Base-by-base conservation (phyloP, 2,888 invertebrate genomes). In the Platynereis dumerilii region DNA sequence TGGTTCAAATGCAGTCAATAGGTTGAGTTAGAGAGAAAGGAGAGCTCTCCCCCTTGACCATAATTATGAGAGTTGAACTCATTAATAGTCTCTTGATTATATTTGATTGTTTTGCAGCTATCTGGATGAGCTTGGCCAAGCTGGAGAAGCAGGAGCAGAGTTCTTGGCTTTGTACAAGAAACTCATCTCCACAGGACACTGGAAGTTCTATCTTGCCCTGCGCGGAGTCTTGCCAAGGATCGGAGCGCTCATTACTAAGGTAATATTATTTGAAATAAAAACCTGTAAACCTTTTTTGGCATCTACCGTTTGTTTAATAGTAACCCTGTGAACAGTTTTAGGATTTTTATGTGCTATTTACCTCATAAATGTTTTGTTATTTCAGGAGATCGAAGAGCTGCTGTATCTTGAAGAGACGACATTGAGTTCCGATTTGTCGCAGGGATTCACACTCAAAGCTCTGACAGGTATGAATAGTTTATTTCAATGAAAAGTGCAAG, bases 71-170 rank as follows among this genome's bases (percentile, higher is more conserved):
- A n/a, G n/a, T n/a, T n/a, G n/a, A n/a, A n/a, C n/a, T n/a, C n/a
- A n/a, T n/a, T n/a, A n/a, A n/a, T n/a, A n/a, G n/a, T n/a, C n/a
- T n/a, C n/a, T n/a, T n/a, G n/a, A n/a, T n/a, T n/a, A n/a, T n/a
- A n/a, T n/a, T n/a, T n/a, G n/a, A n/a, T n/a, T n/a, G n/a, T n/a
- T 34, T 61, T 65, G 2, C 72, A 83, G 83, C 28, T 81, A 80
- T 67, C 86, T 97, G 68, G 91, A 92, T 48, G 92, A 94, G 80
- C 88, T 97, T 2, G 91, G 93, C 1, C 87, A 88, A 2, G 92
- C 94, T 1, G 96, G 96, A 0, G 96, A 97, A 84, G 92, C 92
- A 61, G 93, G 95, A 69, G 91, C 92, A 3, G 96, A 97, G 83
- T 98, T 93, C 82, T 87, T 97, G 66, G 88, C 90, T 20, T 87